phyloP scores from a whole-genome alignment of 2,797 vertebrate genomes.

The Glyptemys insculpta region DNA sequence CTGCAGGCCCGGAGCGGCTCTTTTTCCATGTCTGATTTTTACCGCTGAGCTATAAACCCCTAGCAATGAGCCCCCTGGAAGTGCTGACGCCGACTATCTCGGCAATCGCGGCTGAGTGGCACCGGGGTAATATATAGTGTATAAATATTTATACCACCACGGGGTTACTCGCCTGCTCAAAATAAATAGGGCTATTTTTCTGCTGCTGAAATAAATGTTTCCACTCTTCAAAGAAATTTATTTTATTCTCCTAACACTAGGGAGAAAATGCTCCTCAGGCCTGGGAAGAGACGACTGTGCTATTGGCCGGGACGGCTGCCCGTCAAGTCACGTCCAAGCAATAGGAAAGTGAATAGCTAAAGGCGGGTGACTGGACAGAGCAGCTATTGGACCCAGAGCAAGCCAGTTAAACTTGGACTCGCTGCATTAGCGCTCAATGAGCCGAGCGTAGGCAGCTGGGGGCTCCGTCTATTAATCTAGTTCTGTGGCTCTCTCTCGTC shows the following conservation, averaged over 20 bases:
- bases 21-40: neutral
- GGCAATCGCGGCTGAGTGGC: neutral
- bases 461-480: neutral
- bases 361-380: neutral
- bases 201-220: accelerated
- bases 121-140: neutral
- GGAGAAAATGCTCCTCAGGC: accelerated
- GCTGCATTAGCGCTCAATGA: neutral
- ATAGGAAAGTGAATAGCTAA: neutral
- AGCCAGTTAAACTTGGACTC: neutral
- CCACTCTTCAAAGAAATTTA: neutral
- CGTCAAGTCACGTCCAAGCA: neutral
- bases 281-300: accelerated
- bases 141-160: neutral
- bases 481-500: neutral
- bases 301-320: neutral
- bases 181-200: neutral
- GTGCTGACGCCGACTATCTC: neutral
- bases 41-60: neutral
- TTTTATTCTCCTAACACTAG: neutral
- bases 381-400: neutral
- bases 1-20: neutral
- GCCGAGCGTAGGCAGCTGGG: neutral
- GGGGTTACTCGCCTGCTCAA: accelerated
- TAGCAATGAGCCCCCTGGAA: neutral